Conservation (phyloP, 2,888 invertebrate species). For the Aquatica leii region DNA sequence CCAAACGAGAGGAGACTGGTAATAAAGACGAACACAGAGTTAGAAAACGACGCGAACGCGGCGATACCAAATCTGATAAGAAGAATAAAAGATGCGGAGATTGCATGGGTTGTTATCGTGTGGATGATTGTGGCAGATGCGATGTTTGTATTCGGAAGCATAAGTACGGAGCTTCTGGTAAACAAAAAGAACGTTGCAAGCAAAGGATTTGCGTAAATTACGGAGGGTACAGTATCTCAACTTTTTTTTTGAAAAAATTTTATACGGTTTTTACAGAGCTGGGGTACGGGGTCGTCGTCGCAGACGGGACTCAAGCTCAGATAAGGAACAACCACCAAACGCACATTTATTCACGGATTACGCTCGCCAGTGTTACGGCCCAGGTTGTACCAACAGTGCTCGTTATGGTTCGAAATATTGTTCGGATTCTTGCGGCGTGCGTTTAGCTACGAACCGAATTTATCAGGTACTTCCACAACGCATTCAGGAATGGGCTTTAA, state of each 20-base stretch:
- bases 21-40: conserved; percentile 51
- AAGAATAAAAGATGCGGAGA: conserved; percentile 72
- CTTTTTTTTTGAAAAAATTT: background rate
- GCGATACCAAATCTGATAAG: conserved; percentile 58
- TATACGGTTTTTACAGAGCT: background rate
- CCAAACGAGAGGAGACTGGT: conserved; percentile 53
- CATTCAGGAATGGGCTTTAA: conserved; percentile 92
- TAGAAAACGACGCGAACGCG: conserved; percentile 51
- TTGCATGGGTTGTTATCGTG: conserved; percentile 76
- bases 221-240: conserved; percentile 49
- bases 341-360: conserved; percentile 67
- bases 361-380: conserved; percentile 90
- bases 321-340: conserved; percentile 62
- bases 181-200: conserved; percentile 63
- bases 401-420: conserved; percentile 89
- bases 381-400: conserved; percentile 82
- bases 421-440: conserved; percentile 88
- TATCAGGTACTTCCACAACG: conserved; percentile 75
- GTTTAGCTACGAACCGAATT: conserved; percentile 85
- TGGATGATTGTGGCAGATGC: conserved; percentile 76
- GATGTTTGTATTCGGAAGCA: conserved; percentile 65
- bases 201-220: conserved; percentile 62
- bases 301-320: conserved; percentile 56
- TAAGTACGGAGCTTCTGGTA: conserved; percentile 49
- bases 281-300: conserved; percentile 47